Percentiles rank a stretch among this genome's conserved stretches.
These are phyloP conservation scores for Scolopax mira DNA, from an alignment of 2,113 vertebrate species.

Conservation along the genomic window DNA sequence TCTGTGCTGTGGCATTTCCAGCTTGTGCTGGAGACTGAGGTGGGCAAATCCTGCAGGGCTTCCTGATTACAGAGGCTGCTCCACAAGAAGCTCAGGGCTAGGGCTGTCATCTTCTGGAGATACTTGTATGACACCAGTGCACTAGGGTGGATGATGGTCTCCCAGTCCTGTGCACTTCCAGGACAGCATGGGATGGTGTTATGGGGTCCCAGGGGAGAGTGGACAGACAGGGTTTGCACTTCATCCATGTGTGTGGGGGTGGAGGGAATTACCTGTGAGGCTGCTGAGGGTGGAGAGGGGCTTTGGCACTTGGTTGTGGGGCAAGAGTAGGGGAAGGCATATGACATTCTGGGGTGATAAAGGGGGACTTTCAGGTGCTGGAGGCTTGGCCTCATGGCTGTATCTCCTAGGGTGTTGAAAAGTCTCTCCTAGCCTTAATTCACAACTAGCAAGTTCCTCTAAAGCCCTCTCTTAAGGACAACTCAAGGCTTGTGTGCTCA, in stretches of 20 bases:
- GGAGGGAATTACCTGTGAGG: background rate
- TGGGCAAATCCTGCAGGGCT: accelerated
- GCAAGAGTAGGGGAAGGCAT: accelerated
- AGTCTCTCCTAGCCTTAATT: background rate
- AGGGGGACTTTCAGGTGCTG: background rate
- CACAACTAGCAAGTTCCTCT: background rate
- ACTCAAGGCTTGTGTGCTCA: accelerated
- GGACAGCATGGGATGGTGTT: background rate
- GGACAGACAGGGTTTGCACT: background rate
- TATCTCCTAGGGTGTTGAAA: background rate
- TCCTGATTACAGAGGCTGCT: background rate
- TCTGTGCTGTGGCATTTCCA: background rate
- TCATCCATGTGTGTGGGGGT: accelerated
- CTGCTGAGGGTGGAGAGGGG: background rate
- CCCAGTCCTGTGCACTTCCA: background rate
- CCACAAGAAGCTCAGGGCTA: accelerated
- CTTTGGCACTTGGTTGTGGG: background rate
- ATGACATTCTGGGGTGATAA: background rate
- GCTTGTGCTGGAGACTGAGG: background rate
- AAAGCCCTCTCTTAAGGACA: background rate
- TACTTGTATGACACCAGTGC: background rate
- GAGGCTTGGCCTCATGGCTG: background rate
- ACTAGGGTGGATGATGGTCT: accelerated
- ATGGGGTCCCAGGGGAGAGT: background rate
- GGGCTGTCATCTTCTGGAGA: background rate